Evolutionary conservation across 2,888 invertebrate species (phyloP).

Genomic region (Hymenopus coronatus): DNA sequence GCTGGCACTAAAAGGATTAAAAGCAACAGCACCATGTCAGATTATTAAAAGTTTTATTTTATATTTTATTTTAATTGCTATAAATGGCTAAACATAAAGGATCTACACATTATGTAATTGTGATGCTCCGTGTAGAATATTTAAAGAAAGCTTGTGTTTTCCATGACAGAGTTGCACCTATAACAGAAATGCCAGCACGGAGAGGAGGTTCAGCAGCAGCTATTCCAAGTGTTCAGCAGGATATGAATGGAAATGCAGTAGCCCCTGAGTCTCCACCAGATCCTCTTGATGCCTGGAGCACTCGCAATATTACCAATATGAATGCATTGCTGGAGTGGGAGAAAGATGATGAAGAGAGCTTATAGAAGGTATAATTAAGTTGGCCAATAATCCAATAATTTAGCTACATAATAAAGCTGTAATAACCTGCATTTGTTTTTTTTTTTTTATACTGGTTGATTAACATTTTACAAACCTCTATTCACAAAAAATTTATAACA

Average conservation of each 20-base stretch:
- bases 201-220: slow-evolving; percentile 23
- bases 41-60: too few relatives aligned
- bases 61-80: too few relatives aligned
- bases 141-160: neutral
- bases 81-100: too few relatives aligned
- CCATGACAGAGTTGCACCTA: slow-evolving; percentile 52
- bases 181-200: slow-evolving; percentile 44
- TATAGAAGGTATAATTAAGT: neutral
- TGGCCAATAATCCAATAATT: too few relatives aligned
- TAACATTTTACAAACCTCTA: too few relatives aligned
- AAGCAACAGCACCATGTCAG: too few relatives aligned
- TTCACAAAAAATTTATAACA: too few relatives aligned
- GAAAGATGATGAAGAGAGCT: slow-evolving; percentile 23
- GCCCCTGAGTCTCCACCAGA: slow-evolving; percentile 55
- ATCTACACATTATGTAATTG: too few relatives aligned
- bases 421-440: too few relatives aligned
- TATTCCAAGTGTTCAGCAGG: slow-evolving; percentile 37
- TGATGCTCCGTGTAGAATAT: neutral
- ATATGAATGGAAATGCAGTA: slow-evolving; percentile 32
- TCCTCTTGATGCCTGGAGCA: slow-evolving; percentile 72
- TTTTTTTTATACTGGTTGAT: too few relatives aligned
- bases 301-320: slow-evolving; percentile 65
- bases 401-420: too few relatives aligned
- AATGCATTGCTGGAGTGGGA: slow-evolving; percentile 66
- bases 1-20: too few relatives aligned